phyloP scores from a whole-genome alignment of 2,797 vertebrate genomes.

The Furcifer pardalis region DNA sequence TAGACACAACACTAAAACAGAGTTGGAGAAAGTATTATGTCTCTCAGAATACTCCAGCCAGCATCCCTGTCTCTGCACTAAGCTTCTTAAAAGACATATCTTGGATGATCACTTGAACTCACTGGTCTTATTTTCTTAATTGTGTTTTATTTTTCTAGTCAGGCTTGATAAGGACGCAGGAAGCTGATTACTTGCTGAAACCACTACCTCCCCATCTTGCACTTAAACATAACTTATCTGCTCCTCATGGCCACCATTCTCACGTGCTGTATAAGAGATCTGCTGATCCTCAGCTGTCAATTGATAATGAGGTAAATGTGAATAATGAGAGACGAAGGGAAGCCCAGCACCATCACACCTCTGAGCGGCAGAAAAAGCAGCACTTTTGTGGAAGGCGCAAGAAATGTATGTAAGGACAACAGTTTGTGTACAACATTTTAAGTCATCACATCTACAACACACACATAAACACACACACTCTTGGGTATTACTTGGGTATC shows the following conservation, averaged over 20 bases:
- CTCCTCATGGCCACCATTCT: constrained; percentile 74
- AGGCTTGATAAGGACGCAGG: constrained; percentile 88
- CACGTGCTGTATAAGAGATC: constrained; percentile 87
- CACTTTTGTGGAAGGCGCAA: constrained; percentile 93
- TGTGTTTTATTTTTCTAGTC: constrained; percentile 81
- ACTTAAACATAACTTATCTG: constrained; percentile 70
- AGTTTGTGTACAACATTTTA: background rate
- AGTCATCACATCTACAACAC: background rate
- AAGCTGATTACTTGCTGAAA: constrained; percentile 87
- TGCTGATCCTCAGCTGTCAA: constrained; percentile 29
- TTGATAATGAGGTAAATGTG: constrained; percentile 29
- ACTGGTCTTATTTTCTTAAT: background rate
- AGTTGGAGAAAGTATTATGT: background rate
- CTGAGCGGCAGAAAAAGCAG: constrained; percentile 73
- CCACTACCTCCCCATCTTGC: constrained; percentile 79
- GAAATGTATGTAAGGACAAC: constrained; percentile 96
- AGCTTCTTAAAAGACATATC: background rate
- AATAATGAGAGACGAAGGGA: constrained; percentile 33
- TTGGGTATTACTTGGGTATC: background rate
- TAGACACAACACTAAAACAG: background rate
- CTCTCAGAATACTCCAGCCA: background rate
- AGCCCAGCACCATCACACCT: constrained; percentile 39
- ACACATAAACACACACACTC: background rate
- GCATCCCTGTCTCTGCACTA: no score
- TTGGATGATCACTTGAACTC: background rate